These are phyloP conservation scores for Dasypus novemcinctus DNA, from an alignment of 2,113 vertebrate genomes.

Conservation along the genomic window DNA sequence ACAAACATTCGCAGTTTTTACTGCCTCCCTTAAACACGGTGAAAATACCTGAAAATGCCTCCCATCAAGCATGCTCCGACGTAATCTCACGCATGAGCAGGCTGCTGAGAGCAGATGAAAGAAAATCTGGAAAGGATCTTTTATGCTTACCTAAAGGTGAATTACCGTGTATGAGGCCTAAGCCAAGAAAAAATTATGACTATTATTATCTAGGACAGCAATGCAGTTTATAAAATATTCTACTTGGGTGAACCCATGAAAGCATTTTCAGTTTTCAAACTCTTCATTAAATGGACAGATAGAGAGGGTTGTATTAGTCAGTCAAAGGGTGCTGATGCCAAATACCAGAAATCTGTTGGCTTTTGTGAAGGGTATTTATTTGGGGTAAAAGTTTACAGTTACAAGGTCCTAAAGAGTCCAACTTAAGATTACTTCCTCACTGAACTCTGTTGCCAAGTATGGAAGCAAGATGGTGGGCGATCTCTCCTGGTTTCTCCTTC, in stretches of 20 bases:
- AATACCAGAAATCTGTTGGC: too few species aligned
- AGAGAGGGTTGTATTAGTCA: too few species aligned
- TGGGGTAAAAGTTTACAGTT: too few species aligned
- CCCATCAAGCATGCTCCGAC: neutral
- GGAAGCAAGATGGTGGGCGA: too few species aligned
- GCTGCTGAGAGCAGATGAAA: neutral
- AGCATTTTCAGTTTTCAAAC: constrained; percentile 75
- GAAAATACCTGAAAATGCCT: neutral
- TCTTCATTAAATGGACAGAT: constrained; percentile 66
- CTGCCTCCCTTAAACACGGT: neutral
- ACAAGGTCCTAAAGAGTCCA: too few species aligned
- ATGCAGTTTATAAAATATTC: neutral
- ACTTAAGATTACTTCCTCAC: too few species aligned
- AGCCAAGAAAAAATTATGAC: neutral
- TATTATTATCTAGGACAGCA: constrained; percentile 23
- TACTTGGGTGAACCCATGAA: constrained; percentile 55
- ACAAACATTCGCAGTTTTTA: neutral
- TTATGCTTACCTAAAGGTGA: neutral
- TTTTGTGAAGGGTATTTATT: too few species aligned
- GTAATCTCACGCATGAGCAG: neutral
- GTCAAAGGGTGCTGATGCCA: too few species aligned
- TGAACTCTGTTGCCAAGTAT: too few species aligned
- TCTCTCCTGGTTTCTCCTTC: too few species aligned
- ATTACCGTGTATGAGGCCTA: neutral
- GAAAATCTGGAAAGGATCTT: neutral